Evolutionary conservation across 2,113 vertebrate species (phyloP).

Genomic region (Rostratula benghalensis): DNA sequence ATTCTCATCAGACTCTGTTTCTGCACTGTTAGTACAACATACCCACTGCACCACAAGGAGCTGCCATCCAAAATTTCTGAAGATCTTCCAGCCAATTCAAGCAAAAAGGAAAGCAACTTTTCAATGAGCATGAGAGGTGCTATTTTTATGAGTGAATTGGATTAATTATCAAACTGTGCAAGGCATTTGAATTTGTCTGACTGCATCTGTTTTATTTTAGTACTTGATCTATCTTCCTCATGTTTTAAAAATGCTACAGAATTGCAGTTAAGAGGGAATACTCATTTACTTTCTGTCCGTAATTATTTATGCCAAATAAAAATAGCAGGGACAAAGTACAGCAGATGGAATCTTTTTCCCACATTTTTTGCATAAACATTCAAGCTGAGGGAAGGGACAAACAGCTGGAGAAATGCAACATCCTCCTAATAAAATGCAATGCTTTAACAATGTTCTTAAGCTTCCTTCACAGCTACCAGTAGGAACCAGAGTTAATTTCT

Average conservation of each 20-base stretch:
- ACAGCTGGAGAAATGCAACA: not conserved
- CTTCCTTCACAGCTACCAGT: not conserved
- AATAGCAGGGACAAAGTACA: slow-evolving; percentile 2
- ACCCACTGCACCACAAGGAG: not conserved
- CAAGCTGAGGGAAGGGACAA: not conserved
- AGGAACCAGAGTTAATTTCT: not conserved
- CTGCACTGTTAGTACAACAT: not conserved
- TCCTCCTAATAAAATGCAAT: not conserved
- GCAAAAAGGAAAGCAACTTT: not conserved
- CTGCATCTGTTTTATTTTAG: not conserved
- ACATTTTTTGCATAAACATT: slow-evolving; percentile 2
- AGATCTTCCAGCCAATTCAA: not conserved
- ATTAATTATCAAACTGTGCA: not conserved
- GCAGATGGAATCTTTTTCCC: not conserved
- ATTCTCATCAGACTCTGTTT: not conserved
- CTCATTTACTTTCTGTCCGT: not conserved
- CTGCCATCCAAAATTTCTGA: not conserved
- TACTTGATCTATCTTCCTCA: not conserved
- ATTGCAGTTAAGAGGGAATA: not conserved
- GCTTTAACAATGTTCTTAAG: not conserved
- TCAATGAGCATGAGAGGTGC: not conserved
- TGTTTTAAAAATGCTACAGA: not conserved
- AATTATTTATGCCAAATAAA: slow-evolving; percentile 43
- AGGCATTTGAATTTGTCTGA: not conserved
- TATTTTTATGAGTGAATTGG: not conserved